These are phyloP conservation scores for Thecocarcelia acutangulata DNA, from an alignment of 2,888 invertebrate species.

Conservation along the genomic window DNA sequence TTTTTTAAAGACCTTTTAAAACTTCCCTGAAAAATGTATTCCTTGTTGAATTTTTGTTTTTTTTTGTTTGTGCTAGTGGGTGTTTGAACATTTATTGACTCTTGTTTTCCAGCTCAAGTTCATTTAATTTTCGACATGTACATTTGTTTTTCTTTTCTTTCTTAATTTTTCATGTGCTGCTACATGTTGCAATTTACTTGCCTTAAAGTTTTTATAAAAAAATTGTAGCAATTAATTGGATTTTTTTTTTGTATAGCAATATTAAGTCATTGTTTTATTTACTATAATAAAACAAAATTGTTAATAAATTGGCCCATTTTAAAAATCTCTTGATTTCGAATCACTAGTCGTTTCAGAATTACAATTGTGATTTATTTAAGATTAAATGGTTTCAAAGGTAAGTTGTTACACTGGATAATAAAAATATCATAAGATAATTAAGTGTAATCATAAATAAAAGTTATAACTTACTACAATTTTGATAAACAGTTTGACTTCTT, in stretches of 20 bases:
- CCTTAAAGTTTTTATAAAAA: background rate
- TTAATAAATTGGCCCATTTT: no score
- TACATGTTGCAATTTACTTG: conserved; percentile 26
- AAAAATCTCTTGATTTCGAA: no score
- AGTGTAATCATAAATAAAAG: no score
- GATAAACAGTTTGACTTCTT: background rate
- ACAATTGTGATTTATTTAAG: no score
- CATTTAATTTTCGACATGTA: conserved; percentile 56
- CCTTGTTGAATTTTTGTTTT: background rate
- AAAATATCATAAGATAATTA: no score
- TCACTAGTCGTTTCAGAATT: no score
- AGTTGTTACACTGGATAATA: no score
- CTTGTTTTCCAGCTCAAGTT: conserved; percentile 62
- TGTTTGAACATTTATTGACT: conserved; percentile 59
- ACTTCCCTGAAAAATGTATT: background rate
- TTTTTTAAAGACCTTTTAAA: conserved; percentile 2
- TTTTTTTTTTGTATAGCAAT: conserved; percentile 7
- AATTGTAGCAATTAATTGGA: conserved; percentile 28
- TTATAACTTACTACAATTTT: no score
- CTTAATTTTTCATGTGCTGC: conserved; percentile 29
- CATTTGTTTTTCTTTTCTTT: conserved; percentile 28
- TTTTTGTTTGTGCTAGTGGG: conserved; percentile 36
- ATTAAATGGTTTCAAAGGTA: no score
- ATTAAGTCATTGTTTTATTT: background rate
- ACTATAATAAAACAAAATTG: no score